These are phyloP conservation scores for Lindbergichthys nudifrons DNA, from an alignment of 2,797 vertebrate genomes.

Conservation along the genomic window DNA sequence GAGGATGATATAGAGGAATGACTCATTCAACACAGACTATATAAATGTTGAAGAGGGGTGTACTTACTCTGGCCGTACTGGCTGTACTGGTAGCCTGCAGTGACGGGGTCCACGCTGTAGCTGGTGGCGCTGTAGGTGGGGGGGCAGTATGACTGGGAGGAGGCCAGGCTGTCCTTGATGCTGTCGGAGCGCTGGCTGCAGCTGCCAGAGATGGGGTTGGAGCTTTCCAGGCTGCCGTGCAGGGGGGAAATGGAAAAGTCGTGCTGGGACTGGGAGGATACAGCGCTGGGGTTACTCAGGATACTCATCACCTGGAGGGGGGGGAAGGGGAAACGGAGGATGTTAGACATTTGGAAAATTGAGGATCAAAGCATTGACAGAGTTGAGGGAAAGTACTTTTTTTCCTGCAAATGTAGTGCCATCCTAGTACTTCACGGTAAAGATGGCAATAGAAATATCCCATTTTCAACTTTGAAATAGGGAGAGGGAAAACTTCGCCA, in stretches of 20 bases:
- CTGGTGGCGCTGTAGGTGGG: conserved; percentile 97
- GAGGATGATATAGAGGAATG: conserved; percentile 5
- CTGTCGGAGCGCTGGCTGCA: conserved; percentile 96
- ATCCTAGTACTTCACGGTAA: conserved; percentile 66
- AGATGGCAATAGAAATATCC: conserved; percentile 64
- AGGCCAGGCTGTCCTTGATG: conserved; percentile 97
- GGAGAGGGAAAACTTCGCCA: conserved; percentile 63
- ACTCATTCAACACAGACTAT: neutral
- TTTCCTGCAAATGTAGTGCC: conserved; percentile 62
- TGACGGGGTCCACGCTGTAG: conserved; percentile 97
- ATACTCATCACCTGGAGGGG: conserved; percentile 98
- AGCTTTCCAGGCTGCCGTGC: conserved; percentile 92
- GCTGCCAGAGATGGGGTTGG: conserved; percentile 95
- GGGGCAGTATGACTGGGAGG: conserved; percentile 97
- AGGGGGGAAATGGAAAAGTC: conserved; percentile 99
- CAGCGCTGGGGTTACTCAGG: conserved; percentile 92
- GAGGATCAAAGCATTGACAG: conserved; percentile 75
- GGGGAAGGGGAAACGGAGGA: conserved; percentile 51
- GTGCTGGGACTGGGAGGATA: conserved; percentile 92
- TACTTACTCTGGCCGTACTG: conserved; percentile 97
- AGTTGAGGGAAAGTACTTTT: conserved; percentile 70
- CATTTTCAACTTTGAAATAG: conserved; percentile 72
- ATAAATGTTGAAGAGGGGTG: neutral
- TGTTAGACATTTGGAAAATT: conserved; percentile 72
- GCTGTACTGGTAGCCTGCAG: conserved; percentile 96